These are phyloP conservation scores for Marcusenius ussheri DNA, from an alignment of 2,113 vertebrate species.

Conservation along the genomic window DNA sequence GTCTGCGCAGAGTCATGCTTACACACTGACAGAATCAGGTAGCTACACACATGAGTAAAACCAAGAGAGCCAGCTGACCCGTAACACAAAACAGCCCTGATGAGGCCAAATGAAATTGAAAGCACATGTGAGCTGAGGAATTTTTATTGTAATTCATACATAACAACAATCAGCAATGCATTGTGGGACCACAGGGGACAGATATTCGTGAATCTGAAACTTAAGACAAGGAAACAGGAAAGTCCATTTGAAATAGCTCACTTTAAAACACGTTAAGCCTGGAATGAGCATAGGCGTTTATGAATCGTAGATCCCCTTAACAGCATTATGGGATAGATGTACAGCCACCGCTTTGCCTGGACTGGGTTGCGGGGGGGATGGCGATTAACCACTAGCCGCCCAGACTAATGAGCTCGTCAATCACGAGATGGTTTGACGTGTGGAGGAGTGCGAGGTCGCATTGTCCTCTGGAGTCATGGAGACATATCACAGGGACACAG, in stretches of 20 bases:
- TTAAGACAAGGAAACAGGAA: neutral
- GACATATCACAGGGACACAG: neutral
- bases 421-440: neutral
- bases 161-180: neutral
- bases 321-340: neutral
- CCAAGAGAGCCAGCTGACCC: neutral
- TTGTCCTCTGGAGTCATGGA: neutral
- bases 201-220: neutral
- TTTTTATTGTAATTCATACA: neutral
- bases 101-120: neutral
- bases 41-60: neutral
- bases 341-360: neutral
- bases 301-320: neutral
- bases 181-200: neutral
- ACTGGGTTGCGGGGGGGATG: neutral
- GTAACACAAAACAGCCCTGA: neutral
- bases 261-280: neutral
- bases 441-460: neutral
- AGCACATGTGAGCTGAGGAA: neutral
- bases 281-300: neutral
- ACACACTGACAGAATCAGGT: neutral
- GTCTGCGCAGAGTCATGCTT: neutral
- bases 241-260: neutral
- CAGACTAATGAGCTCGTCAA: neutral
- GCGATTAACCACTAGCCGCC: neutral